These are phyloP conservation scores for Crocidura indochinensis DNA, from an alignment of 2,797 vertebrate genomes.

Conservation along the genomic window DNA sequence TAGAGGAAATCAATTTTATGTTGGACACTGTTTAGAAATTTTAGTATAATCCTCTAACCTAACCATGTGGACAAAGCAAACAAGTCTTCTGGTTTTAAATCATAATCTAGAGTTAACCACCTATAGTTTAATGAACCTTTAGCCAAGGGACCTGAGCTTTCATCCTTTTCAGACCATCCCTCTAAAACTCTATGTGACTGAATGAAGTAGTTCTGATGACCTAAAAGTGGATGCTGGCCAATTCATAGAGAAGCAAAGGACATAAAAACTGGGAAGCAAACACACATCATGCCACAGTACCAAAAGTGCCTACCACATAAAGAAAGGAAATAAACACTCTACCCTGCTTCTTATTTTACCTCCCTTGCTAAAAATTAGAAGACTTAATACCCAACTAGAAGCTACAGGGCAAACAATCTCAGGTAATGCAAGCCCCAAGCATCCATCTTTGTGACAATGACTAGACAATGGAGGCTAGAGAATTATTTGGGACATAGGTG, in stretches of 20 bases:
- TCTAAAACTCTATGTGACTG: neutral
- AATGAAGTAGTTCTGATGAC: neutral
- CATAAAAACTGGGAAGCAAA: neutral
- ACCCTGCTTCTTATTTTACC: neutral
- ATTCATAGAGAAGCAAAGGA: constrained; percentile 23
- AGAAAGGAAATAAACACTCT: neutral
- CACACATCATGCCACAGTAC: neutral
- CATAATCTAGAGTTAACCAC: neutral
- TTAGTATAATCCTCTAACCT: neutral
- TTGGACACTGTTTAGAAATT: neutral
- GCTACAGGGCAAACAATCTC: neutral
- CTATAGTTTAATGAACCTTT: neutral
- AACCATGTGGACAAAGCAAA: neutral
- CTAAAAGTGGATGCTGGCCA: neutral
- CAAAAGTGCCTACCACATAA: neutral
- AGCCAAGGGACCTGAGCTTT: neutral
- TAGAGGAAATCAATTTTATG: neutral
- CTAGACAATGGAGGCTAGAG: neutral
- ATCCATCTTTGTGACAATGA: neutral
- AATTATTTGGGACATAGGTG: too few species aligned
- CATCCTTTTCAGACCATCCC: neutral
- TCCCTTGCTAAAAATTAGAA: neutral
- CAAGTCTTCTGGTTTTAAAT: neutral
- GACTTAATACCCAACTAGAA: neutral
- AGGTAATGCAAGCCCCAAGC: neutral